These are phyloP conservation scores for Redunca redunca DNA, from an alignment of 2,113 vertebrate genomes.

Conservation along the genomic window DNA sequence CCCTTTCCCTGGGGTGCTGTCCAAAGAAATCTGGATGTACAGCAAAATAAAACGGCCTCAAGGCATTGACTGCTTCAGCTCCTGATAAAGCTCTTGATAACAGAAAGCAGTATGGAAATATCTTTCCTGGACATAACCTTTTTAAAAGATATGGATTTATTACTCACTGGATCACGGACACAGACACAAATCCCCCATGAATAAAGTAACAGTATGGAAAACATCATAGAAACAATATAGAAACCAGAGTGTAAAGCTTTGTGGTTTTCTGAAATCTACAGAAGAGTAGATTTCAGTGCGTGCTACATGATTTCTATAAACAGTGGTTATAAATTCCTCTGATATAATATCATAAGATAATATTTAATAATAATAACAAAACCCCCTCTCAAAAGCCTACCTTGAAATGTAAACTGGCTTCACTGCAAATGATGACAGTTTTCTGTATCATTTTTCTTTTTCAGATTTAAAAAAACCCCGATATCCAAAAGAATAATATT, in stretches of 20 bases:
- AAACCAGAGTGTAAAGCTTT: background rate
- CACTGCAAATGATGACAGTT: background rate
- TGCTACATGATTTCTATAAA: background rate
- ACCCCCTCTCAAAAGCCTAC: background rate
- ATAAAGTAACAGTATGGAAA: background rate
- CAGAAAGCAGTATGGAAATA: slow-evolving; percentile 66
- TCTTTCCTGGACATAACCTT: slow-evolving; percentile 79
- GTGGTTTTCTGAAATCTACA: background rate
- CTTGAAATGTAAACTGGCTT: background rate
- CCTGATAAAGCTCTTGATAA: slow-evolving; percentile 87
- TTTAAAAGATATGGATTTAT: slow-evolving; percentile 30
- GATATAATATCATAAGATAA: background rate
- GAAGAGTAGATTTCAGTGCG: background rate
- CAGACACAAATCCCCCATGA: background rate
- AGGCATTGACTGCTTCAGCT: slow-evolving; percentile 92
- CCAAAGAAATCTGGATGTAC: slow-evolving; percentile 99
- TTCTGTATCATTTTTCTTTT: background rate
- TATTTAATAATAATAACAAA: background rate
- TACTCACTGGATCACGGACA: background rate
- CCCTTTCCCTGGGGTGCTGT: slow-evolving; percentile 94
- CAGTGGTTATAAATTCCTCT: background rate
- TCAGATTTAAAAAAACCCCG: background rate
- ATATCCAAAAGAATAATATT: background rate
- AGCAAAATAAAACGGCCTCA: slow-evolving; percentile 97
- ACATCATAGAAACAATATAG: background rate